phyloP scores from a whole-genome alignment of 2,888 invertebrate species.

The Pachymerium ferrugineum region DNA sequence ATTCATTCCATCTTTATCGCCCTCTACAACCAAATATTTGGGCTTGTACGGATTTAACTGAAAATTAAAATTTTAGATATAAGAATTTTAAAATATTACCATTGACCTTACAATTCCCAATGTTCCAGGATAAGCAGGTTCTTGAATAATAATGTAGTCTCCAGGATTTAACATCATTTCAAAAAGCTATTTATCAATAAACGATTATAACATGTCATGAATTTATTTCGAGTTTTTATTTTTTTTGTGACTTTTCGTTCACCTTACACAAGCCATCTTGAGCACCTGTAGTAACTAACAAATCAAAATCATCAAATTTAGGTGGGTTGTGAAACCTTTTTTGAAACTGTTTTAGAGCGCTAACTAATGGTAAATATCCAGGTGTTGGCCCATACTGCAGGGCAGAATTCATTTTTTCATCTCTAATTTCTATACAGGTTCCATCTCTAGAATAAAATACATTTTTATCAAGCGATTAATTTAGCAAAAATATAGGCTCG shows the following conservation, averaged over 20 bases:
- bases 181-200: neutral
- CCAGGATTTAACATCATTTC: slow-evolving; percentile 54
- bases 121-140: slow-evolving; percentile 66
- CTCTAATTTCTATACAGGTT: slow-evolving; percentile 54
- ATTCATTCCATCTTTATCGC: slow-evolving; percentile 63
- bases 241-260: neutral
- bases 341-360: slow-evolving; percentile 60
- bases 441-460: slow-evolving; percentile 52
- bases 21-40: slow-evolving; percentile 61
- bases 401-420: slow-evolving; percentile 58
- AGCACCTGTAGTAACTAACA: slow-evolving; percentile 66
- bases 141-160: slow-evolving; percentile 64
- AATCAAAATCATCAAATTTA: slow-evolving; percentile 50
- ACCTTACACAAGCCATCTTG: slow-evolving; percentile 70
- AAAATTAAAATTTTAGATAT: slow-evolving; percentile 39
- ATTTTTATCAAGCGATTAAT: neutral
- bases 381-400: slow-evolving; percentile 70
- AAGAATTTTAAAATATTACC: slow-evolving; percentile 8
- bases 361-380: slow-evolving; percentile 56
- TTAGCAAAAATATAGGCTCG: neutral
- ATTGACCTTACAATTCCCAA: slow-evolving; percentile 57
- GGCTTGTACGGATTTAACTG: slow-evolving; percentile 65
- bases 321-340: slow-evolving; percentile 62
- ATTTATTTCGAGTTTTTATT: neutral
- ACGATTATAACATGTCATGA: neutral